Evolutionary conservation across 2,113 vertebrate species (phyloP).

Genomic region (Psammodynastes pulverulentus): DNA sequence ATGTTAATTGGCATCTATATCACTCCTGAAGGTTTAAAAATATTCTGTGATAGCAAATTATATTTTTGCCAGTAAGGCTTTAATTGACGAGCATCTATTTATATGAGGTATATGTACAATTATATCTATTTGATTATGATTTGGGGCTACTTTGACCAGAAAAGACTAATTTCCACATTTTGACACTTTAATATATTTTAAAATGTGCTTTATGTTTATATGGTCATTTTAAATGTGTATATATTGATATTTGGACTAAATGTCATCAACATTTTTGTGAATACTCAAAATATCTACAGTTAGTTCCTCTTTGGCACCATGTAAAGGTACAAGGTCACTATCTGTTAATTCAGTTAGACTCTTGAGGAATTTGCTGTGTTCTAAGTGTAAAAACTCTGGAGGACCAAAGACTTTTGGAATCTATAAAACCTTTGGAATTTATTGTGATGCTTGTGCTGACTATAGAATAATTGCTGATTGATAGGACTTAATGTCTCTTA

Average conservation of each 20-base stretch:
- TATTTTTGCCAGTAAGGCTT: slow-evolving; percentile 2
- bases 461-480: slow-evolving; percentile 48
- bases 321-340: slow-evolving; percentile 33
- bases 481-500: slow-evolving; percentile 51
- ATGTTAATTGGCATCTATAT: slow-evolving; percentile 56
- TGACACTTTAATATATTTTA: neutral
- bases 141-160: neutral
- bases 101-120: neutral
- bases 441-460: slow-evolving; percentile 55
- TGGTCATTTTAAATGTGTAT: neutral
- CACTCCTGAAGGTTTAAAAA: slow-evolving; percentile 45
- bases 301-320: slow-evolving; percentile 22
- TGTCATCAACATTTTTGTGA: neutral
- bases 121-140: neutral
- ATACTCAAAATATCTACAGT: slow-evolving; percentile 6
- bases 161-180: neutral
- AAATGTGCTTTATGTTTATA: neutral
- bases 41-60: slow-evolving; percentile 1
- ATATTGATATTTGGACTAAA: neutral
- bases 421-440: slow-evolving; percentile 67
- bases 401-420: slow-evolving; percentile 58
- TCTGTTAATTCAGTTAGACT: slow-evolving; percentile 38
- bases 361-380: slow-evolving; percentile 55
- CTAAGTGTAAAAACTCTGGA: slow-evolving; percentile 54
- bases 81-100: slow-evolving; percentile 5